Evolutionary conservation across 2,888 invertebrate species (phyloP).

Genomic region (Oligia fasciuncula): DNA sequence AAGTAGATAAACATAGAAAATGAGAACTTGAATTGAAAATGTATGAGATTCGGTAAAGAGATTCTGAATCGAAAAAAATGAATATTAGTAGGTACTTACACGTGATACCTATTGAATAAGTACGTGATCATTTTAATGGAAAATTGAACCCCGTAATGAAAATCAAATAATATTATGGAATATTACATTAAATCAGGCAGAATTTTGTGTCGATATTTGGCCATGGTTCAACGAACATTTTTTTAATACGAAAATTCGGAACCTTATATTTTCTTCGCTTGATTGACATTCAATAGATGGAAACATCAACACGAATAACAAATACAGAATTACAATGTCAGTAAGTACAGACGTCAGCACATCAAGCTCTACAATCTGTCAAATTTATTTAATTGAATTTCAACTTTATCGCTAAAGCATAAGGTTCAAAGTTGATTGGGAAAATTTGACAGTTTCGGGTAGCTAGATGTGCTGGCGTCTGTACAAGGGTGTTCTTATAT

Average conservation of each 20-base stretch:
- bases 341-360: too few relatives aligned
- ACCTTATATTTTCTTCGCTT: slow-evolving; percentile 5
- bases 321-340: slow-evolving; percentile 14
- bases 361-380: too few relatives aligned
- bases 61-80: not conserved
- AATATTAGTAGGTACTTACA: slow-evolving; percentile 7
- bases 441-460: too few relatives aligned
- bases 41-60: not conserved
- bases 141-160: slow-evolving; percentile 41
- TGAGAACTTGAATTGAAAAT: slow-evolving; percentile 4
- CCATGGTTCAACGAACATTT: not conserved
- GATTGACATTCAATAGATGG: slow-evolving; percentile 26
- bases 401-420: rapidly evolving
- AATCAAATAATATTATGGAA: slow-evolving; percentile 25
- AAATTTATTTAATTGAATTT: too few relatives aligned
- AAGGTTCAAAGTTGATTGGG: too few relatives aligned
- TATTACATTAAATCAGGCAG: slow-evolving; percentile 13
- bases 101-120: not conserved
- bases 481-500: not conserved
- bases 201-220: slow-evolving; percentile 25
- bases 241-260: slow-evolving; percentile 26
- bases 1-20: slow-evolving; percentile 13
- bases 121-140: slow-evolving; percentile 41
- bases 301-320: slow-evolving; percentile 16
- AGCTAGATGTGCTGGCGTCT: too few relatives aligned